Evolutionary conservation across 2,113 vertebrate species (phyloP).

Genomic region (Pelobates fuscus): DNA sequence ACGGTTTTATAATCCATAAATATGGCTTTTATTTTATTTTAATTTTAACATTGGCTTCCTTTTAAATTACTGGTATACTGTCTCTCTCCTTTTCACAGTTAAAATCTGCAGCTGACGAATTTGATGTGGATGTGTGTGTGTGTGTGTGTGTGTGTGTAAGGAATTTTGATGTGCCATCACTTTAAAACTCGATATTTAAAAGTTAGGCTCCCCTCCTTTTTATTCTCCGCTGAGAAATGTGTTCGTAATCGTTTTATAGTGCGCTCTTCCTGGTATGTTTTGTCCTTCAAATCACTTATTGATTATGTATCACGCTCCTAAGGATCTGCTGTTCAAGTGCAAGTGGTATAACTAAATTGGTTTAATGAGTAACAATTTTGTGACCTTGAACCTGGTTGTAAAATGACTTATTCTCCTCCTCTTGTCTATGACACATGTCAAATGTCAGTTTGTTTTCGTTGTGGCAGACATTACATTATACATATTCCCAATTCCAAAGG

Average conservation of each 20-base stretch:
- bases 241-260: not conserved
- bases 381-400: slow-evolving; percentile 14
- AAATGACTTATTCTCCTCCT: not conserved
- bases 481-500: not conserved
- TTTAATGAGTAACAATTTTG: slow-evolving; percentile 37
- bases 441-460: not conserved
- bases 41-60: too few relatives aligned
- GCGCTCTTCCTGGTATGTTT: not conserved
- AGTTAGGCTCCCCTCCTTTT: too few relatives aligned
- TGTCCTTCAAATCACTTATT: not conserved
- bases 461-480: not conserved
- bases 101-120: too few relatives aligned
- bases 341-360: not conserved
- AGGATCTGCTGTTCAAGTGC: slow-evolving; percentile 18
- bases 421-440: not conserved
- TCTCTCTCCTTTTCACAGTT: too few relatives aligned
- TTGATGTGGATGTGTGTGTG: too few relatives aligned
- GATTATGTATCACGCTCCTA: not conserved
- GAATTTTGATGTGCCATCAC: too few relatives aligned
- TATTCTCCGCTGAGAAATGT: too few relatives aligned
- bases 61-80: too few relatives aligned
- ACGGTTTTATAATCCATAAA: too few relatives aligned
- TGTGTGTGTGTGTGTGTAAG: too few relatives aligned
- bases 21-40: too few relatives aligned
- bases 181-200: too few relatives aligned